These are phyloP conservation scores for Abscondita cerata DNA, from an alignment of 2,888 invertebrate species.

Conservation along the genomic window DNA sequence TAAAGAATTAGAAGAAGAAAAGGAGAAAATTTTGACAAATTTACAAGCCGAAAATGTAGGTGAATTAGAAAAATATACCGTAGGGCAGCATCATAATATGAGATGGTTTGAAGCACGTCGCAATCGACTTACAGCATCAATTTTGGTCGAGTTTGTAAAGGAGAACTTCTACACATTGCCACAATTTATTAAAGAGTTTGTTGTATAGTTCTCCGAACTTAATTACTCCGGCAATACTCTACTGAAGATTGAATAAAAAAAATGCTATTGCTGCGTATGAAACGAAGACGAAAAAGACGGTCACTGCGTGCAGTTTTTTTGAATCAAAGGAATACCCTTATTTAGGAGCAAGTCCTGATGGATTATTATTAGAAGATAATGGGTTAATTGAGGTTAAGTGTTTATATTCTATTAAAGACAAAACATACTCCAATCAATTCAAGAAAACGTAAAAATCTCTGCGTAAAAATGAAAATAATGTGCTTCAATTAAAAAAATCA, in stretches of 20 bases:
- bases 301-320: background rate
- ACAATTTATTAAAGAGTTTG: background rate
- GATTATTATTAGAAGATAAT: background rate
- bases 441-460: no score
- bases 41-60: no score
- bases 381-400: background rate
- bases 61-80: background rate
- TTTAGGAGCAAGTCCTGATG: background rate
- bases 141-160: no score
- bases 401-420: no score
- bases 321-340: background rate
- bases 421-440: no score
- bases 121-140: background rate
- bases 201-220: background rate
- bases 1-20: conserved; percentile 1
- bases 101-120: no score
- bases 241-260: background rate
- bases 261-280: background rate
- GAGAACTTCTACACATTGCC: background rate
- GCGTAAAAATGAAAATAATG: no score
- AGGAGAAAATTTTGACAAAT: conserved; percentile 2
- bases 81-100: conserved; percentile 4
- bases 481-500: no score
- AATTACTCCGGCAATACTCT: background rate
- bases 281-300: background rate